Percentiles rank a stretch among this genome's conserved stretches.
phyloP scores from a whole-genome alignment of 2,888 invertebrate genomes.

The Morpho deidamia region DNA sequence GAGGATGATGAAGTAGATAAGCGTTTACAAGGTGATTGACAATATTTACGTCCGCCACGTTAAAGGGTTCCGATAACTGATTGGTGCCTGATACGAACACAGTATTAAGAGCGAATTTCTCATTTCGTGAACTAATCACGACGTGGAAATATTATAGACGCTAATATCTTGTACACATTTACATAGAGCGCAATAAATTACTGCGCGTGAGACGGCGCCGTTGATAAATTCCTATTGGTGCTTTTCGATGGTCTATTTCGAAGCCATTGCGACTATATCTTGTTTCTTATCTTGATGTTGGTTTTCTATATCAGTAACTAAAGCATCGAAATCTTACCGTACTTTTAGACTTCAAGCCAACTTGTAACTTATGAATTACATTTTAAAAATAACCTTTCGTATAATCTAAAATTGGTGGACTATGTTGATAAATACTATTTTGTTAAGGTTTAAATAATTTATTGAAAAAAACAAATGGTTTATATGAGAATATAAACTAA shows the following conservation, averaged over 20 bases:
- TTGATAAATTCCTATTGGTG: conserved; percentile 63
- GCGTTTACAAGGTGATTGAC: not conserved
- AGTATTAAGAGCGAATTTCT: conserved; percentile 21
- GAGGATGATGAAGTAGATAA: conserved; percentile 4
- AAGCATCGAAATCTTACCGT: too few relatives aligned
- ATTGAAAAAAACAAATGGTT: too few relatives aligned
- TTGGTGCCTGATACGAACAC: conserved; percentile 14
- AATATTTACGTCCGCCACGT: not conserved
- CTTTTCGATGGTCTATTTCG: conserved; percentile 58
- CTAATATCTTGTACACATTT: conserved; percentile 73
- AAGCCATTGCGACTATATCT: conserved; percentile 1
- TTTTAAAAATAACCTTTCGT: too few relatives aligned
- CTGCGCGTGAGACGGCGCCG: conserved; percentile 53
- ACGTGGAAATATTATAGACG: conserved; percentile 73
- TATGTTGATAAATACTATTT: too few relatives aligned
- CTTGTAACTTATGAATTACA: too few relatives aligned
- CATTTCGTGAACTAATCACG: conserved; percentile 50
- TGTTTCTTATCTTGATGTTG: not conserved
- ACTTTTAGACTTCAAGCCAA: too few relatives aligned
- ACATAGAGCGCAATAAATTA: conserved; percentile 74
- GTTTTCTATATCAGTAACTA: too few relatives aligned
- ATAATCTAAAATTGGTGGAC: too few relatives aligned
- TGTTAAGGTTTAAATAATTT: too few relatives aligned
- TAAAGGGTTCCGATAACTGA: conserved; percentile 18
- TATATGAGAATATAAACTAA: too few relatives aligned